Evolutionary conservation across 2,888 invertebrate genomes (phyloP).

Genomic region (Cabera pusaria): DNA sequence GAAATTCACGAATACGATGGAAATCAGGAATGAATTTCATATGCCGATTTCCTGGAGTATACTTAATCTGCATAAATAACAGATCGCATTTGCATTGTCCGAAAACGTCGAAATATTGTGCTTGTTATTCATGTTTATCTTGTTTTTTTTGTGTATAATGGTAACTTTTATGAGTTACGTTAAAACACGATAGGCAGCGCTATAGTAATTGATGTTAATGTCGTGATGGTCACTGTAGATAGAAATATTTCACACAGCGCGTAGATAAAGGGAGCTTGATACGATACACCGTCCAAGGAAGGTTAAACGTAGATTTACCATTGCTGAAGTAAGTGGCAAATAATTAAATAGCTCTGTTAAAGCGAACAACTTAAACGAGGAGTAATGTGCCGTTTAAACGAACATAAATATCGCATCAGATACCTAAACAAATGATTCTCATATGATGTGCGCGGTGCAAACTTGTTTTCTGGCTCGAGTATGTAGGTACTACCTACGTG

Average conservation of each 20-base stretch:
- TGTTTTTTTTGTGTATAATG: too few relatives aligned
- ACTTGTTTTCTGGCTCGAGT: slow-evolving; percentile 51
- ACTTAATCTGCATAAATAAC: too few relatives aligned
- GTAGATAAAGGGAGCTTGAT: slow-evolving; percentile 1
- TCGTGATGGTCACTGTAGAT: slow-evolving; percentile 10
- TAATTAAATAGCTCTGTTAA: slow-evolving; percentile 4
- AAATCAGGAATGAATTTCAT: not conserved
- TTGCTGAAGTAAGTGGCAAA: not conserved
- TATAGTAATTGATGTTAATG: slow-evolving; percentile 9
- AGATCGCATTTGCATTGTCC: too few relatives aligned
- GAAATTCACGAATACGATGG: slow-evolving; percentile 25
- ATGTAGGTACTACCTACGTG: slow-evolving; percentile 39
- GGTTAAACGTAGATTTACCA: too few relatives aligned
- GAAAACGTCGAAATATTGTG: too few relatives aligned
- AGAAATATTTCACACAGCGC: slow-evolving; percentile 9
- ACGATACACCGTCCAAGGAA: too few relatives aligned
- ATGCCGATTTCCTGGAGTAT: not conserved
- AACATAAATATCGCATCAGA: slow-evolving; percentile 28
- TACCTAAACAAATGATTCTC: slow-evolving; percentile 22
- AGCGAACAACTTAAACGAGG: too few relatives aligned
- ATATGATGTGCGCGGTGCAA: slow-evolving; percentile 38
- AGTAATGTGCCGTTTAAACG: slow-evolving; percentile 11
- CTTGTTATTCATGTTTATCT: too few relatives aligned
- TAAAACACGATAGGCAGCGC: slow-evolving; percentile 2
- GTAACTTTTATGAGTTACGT: too few relatives aligned